Evolutionary conservation across 30 jellyfish, hydroid and myxozoan genomes (phyloP), one percentile per base, ranked within the genome.

Genomic region (Catostylus mosaicus): DNA sequence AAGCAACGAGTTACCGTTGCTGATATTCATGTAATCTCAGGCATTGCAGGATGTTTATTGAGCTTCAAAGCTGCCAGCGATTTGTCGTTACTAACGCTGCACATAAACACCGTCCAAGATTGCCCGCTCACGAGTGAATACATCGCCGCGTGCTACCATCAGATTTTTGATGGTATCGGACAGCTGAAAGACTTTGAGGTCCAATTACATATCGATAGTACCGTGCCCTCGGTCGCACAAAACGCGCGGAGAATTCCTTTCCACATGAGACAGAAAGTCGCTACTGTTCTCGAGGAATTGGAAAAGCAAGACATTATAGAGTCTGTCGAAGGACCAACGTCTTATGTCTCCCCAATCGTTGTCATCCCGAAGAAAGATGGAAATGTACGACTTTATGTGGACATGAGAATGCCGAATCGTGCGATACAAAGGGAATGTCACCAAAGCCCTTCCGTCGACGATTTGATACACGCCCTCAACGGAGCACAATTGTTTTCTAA

Each of bases 331-430:
- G 85, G 85, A 33, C 85, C 72, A 50, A 73, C 73, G 60, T 73
- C 83, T 36, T 71, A 68, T 68, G 60, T 71, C 68, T 71, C 83
- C 35, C 85, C 73, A n/a, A 73, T 73, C 35, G 73, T 48, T 56
- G 85, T 73, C 33, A 73, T 73, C 60, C 85, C 85, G 3, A 73
- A 72, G 83, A 72, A 73, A 34, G 85, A 73, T 33, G 85, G 85
- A 30, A 46, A 47, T 22, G 72, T 73, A 50, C 85, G 73, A 50
- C 46, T 73, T 73, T 56, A 73, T 64, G 85, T 73, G 57, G 85
- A 73, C 85, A 73, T 73, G 85, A 30, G 85, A 56, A 43, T 73
- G 85, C 85, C 74, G 73, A 73, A 73, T 56, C 59, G 85, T 73
- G 69, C 85, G 57, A 73, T 73, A 50, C 72, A 73, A 73, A 50